Percentiles rank a stretch among this genome's conserved stretches.
phyloP scores from a whole-genome alignment of 2,113 vertebrate species.

The Pelvicachromis taeniatus region DNA sequence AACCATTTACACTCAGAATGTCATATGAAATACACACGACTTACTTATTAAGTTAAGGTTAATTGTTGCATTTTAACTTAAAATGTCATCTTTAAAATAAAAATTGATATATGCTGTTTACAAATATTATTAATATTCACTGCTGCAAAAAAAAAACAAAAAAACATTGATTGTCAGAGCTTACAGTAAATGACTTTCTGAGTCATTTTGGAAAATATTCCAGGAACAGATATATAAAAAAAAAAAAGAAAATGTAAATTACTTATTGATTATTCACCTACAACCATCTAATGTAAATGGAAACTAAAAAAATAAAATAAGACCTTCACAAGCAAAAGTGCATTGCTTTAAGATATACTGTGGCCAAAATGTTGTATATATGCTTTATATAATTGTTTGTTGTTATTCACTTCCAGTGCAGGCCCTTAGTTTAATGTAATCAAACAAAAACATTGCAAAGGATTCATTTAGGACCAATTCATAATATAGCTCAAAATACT shows the following conservation, averaged over 20 bases:
- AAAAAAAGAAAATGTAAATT: slow-evolving; percentile 9
- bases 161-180: not conserved
- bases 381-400: too few relatives aligned
- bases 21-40: not conserved
- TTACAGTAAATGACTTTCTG: not conserved
- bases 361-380: too few relatives aligned
- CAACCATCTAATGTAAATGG: not conserved
- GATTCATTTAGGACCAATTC: not conserved
- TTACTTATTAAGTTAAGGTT: not conserved
- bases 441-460: not conserved
- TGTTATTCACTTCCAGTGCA: not conserved
- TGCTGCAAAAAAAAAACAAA: not conserved
- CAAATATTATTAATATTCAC: not conserved
- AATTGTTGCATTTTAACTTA: not conserved
- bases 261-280: not conserved
- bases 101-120: not conserved
- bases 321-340: not conserved
- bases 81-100: not conserved
- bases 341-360: not conserved
- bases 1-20: not conserved
- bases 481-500: not conserved
- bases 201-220: not conserved
- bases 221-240: not conserved
- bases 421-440: not conserved
- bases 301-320: not conserved